phyloP scores from a whole-genome alignment of 2,797 vertebrate genomes.

The Pteronotus mesoamericanus region DNA sequence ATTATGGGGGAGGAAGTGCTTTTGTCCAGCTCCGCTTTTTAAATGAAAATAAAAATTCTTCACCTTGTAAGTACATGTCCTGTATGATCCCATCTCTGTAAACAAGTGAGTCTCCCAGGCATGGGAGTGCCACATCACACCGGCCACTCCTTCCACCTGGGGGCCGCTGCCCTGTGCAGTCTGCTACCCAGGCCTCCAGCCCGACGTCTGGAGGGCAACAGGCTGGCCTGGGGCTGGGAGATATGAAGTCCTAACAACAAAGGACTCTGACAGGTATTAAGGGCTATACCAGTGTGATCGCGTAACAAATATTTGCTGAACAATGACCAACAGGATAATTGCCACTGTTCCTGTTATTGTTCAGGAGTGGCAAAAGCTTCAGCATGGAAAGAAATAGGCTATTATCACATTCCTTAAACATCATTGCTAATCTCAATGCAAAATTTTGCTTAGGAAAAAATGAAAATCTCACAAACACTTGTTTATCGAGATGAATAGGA shows the following conservation, averaged over 20 bases:
- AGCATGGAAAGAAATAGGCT: not conserved
- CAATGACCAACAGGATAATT: not conserved
- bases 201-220: not conserved
- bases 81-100: not conserved
- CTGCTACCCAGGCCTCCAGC: not conserved
- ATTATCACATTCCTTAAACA: not conserved
- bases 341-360: not conserved
- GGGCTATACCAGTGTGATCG: not conserved
- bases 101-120: not conserved
- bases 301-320: not conserved
- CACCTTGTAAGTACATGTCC: constrained; percentile 63
- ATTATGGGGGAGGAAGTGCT: constrained; percentile 9
- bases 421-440: not conserved
- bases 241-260: not conserved
- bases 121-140: accelerated
- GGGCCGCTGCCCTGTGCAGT: not conserved
- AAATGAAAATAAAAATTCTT: constrained; percentile 41
- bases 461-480: not conserved
- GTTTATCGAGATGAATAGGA: constrained; percentile 20
- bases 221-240: not conserved
- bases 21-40: constrained; percentile 43
- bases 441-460: constrained; percentile 16
- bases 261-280: not conserved
- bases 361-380: not conserved
- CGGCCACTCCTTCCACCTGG: not conserved